Base-by-base conservation (phyloP, 2,888 invertebrate species). In the Lycia hirtaria region DNA sequence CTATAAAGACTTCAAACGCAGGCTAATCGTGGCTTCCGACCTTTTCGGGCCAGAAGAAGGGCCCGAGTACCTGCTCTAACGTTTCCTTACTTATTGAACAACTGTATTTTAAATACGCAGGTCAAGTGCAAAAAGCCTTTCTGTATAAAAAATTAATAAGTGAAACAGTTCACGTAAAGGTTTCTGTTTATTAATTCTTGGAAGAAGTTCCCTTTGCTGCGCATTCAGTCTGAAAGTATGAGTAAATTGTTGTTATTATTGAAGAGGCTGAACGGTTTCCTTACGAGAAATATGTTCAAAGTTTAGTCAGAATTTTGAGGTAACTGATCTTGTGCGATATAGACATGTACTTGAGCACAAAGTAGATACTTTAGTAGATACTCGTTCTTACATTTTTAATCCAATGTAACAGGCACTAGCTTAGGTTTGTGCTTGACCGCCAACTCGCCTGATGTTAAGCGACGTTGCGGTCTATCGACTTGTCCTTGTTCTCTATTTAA, bases 11-110 rank as follows among this genome's bases (percentile, higher is more conserved):
- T 84, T 89, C 88, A 88, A 89, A 87, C 87, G 88, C 83, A 81
- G 81, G 82, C 88, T 90, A 90, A 90, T 90, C 88, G 87, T 77
- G 83, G 83, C 87, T 89, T 88, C 87, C 89, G 88, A 88, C 90
- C 90, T 88, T 88, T 76, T 83, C 69, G 80, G 75, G 69, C 75
- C 80, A 52, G 74, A 83, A 82, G 81, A 81, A 83, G 79, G 81
- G 71, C 77, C 75, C 79, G 77, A 85, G 83, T 84, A 83, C 80
- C 78, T 81, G 76, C 73, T 73, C 73, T 81, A 84, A 82, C 76
- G 80, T 78, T 85, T 79, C 80, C 80, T 81, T 81, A 75, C 76
- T 77, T 81, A 81, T 82, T 82, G 76, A 75, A 75, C 72, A 75
- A 75, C 73, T 77, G 74, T 72, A 75, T 79, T 80, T 76, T 80